Percentiles rank a stretch among this genome's conserved stretches.
phyloP scores from a whole-genome alignment of 2,113 vertebrate genomes.

The Podocnemis expansa region DNA sequence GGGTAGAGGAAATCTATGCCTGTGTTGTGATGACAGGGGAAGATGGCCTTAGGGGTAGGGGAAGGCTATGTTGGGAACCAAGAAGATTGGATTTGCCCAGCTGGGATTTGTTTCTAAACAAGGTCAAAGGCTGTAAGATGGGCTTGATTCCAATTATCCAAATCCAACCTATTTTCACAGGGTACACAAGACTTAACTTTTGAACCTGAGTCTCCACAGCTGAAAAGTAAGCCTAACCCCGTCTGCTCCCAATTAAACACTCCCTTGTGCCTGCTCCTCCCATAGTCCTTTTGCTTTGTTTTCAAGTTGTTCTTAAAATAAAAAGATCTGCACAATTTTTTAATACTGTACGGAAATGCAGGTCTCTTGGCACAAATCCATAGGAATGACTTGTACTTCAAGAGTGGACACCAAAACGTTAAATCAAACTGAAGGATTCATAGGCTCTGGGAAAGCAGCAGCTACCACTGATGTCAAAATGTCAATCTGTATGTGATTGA shows the following conservation, averaged over 20 bases:
- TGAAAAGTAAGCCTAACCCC: background rate
- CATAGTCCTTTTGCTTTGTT: background rate
- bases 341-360: background rate
- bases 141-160: background rate
- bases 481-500: constrained; percentile 14
- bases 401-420: background rate
- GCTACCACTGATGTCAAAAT: background rate
- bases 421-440: background rate
- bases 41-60: background rate
- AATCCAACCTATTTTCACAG: background rate
- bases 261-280: background rate
- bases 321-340: background rate
- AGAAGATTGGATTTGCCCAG: background rate
- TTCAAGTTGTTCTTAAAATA: background rate
- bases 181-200: background rate
- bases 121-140: background rate
- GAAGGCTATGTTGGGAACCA: background rate
- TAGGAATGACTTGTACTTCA: background rate
- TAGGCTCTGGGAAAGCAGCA: background rate
- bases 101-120: background rate
- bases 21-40: background rate
- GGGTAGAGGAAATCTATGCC: background rate
- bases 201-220: background rate
- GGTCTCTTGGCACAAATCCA: background rate
- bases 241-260: background rate